Evolutionary conservation across 2,113 vertebrate species (phyloP).

Genomic region (Corynorhinus townsendii): DNA sequence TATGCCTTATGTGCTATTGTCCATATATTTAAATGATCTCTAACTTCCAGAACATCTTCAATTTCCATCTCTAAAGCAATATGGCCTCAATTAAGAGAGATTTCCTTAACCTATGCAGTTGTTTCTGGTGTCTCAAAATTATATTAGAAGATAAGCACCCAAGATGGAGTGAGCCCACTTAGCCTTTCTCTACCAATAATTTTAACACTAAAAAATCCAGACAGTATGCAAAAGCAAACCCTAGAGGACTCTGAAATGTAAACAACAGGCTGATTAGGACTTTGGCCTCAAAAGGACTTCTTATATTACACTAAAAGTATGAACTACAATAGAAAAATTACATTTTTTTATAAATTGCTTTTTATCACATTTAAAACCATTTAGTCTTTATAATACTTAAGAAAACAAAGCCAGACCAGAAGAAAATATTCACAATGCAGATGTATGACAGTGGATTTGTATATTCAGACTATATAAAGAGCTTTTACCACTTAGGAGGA

Average conservation of each 20-base stretch:
- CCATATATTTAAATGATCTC: background rate
- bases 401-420: background rate
- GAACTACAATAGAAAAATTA: background rate
- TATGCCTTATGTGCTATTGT: background rate
- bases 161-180: background rate
- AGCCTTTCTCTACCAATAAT: background rate
- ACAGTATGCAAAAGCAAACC: background rate
- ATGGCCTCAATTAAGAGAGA: background rate
- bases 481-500: background rate
- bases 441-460: background rate
- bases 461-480: background rate
- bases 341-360: background rate
- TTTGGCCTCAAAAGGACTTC: background rate
- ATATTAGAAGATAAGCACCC: background rate
- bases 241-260: background rate
- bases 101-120: background rate
- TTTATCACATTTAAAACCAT: background rate
- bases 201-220: background rate
- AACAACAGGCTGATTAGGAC: background rate
- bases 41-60: background rate
- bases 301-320: background rate
- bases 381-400: constrained; percentile 7
- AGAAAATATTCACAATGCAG: background rate
- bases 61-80: background rate
- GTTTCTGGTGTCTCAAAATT: background rate